Evolutionary conservation across 2,797 vertebrate species (phyloP).

Genomic region (Spea hammondii): DNA sequence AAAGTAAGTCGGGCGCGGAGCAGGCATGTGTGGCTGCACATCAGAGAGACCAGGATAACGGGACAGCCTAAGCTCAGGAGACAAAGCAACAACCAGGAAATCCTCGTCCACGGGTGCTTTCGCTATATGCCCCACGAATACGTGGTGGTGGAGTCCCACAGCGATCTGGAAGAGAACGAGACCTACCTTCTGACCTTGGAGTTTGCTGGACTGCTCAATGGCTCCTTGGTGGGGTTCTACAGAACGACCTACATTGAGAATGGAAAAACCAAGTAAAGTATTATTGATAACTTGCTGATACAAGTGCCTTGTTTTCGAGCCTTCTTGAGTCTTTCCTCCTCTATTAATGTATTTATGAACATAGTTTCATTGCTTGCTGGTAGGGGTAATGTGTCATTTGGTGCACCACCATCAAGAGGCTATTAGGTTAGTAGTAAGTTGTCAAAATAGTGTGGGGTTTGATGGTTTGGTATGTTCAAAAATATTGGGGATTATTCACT

Average conservation of each 20-base stretch:
- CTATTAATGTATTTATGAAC: not conserved
- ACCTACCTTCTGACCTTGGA: constrained; percentile 77
- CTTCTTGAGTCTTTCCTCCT: not conserved
- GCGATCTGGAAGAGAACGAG: constrained; percentile 5
- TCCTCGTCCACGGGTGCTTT: constrained; percentile 78
- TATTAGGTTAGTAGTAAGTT: too few relatives aligned
- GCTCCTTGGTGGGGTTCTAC: constrained; percentile 93
- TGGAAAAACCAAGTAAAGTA: constrained; percentile 75
- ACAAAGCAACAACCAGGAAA: constrained; percentile 45
- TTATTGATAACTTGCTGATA: not conserved
- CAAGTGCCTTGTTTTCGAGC: not conserved
- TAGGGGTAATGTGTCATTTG: not conserved
- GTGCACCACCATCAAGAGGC: too few relatives aligned
- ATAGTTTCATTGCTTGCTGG: not conserved
- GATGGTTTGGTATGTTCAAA: too few relatives aligned
- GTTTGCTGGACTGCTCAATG: constrained; percentile 86
- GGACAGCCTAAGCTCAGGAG: constrained; percentile 53
- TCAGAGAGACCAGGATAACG: constrained; percentile 81
- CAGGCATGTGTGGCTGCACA: constrained; percentile 85
- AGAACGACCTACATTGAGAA: constrained; percentile 82
- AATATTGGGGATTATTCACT: too few relatives aligned
- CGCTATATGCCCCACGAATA: constrained; percentile 79
- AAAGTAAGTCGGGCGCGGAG: constrained; percentile 62
- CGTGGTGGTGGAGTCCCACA: constrained; percentile 76
- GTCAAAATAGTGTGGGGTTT: too few relatives aligned